Evolutionary conservation across 1,140 invertebrate genomes (phyloP), one percentile per base, ranked within the genome.

Genomic region (Solenopsis fugax): DNA sequence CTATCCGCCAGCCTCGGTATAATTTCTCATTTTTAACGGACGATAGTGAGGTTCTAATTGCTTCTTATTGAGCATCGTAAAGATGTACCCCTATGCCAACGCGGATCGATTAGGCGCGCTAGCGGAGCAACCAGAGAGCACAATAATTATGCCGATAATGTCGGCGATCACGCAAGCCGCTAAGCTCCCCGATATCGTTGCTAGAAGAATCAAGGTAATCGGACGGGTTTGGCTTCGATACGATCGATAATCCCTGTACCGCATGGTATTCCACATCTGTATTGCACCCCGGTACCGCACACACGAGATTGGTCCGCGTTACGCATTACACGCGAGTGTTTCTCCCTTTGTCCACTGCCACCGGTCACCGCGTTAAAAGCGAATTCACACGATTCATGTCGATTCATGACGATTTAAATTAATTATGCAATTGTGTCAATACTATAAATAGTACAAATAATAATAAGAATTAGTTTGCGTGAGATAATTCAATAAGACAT

Each of bases 131-230:
- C 41, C 37, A 48, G 24, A 7, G 52, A 54, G 60, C 65, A 48
- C 58, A 60, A 86, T 67, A 86, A 86, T 84, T 84, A 75, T 84
- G 56, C 54, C 41, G 45, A 69, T 81, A 85, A 82, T 82, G 54
- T 69, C n/a, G 37, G 41, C 62, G 64, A 60, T 82, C 64, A 86
- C 65, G 77, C 41, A 9, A 81, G 41, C 54, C 29, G 41, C 65
- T 82, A 60, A 60, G 34, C 24, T 56, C 24, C 34, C 50, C 64
- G 50, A 50, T 73, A 62, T 13, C 13, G 67, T 24, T 13, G 80
- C 69, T 84, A 24, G 41, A 84, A 84, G 80, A 84, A 84, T 82
- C 65, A 48, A 81, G 50, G 37, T 81, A 81, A 81, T 82, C 80
- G 54, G 24, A 62, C 9, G 69, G 52, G 80, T 84, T 84, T 60